phyloP scores from a whole-genome alignment of 2,797 vertebrate genomes.

The Nasua narica region DNA sequence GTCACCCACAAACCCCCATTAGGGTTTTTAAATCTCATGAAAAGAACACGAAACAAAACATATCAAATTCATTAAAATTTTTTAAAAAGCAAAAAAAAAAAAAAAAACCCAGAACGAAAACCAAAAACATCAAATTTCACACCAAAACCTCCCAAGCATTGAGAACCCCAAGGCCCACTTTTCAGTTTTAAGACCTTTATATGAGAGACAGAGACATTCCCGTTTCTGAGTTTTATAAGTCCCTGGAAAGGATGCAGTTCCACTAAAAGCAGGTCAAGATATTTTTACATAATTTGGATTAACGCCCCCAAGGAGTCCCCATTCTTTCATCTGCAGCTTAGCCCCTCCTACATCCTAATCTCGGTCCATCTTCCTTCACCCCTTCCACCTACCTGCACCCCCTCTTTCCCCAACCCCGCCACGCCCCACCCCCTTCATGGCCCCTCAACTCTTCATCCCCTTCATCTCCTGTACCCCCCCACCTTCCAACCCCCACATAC shows the following conservation, averaged over 20 bases:
- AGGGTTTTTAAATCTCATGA: not conserved
- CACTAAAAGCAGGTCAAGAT: slow-evolving; percentile 45
- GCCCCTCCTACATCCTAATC: not conserved
- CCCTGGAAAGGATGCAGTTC: not conserved
- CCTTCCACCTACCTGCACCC: not conserved
- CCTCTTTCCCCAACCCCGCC: not conserved
- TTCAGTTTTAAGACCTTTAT: not conserved
- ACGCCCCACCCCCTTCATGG: no score
- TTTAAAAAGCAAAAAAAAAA: no score
- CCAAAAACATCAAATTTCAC: not conserved
- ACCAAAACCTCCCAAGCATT: not conserved
- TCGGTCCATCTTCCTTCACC: not conserved
- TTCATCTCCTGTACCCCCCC: no score
- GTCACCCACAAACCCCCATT: not conserved
- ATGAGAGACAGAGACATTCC: not conserved
- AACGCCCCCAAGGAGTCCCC: not conserved
- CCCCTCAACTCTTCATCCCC: not conserved
- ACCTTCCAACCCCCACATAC: no score
- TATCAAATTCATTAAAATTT: not conserved
- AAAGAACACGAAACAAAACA: not conserved
- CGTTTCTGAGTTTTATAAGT: not conserved
- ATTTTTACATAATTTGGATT: slow-evolving; percentile 38
- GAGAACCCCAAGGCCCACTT: not conserved
- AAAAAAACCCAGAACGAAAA: no score
- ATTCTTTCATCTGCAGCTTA: not conserved